phyloP scores from a whole-genome alignment of 2,888 invertebrate genomes.

The Sinodicranocentrus sp. region DNA sequence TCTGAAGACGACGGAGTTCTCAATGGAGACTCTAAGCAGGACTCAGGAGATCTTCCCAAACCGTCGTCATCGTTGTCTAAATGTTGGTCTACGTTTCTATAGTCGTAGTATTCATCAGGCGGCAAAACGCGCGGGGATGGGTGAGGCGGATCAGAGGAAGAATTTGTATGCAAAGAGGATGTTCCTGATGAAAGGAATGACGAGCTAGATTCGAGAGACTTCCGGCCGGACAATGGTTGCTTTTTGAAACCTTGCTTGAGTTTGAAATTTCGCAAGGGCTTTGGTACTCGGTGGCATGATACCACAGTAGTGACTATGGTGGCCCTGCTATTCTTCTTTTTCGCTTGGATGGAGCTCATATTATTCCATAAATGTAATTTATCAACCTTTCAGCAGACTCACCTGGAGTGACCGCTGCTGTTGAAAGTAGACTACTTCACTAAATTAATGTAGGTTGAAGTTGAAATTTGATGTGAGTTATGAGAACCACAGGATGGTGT shows the following conservation, averaged over 20 bases:
- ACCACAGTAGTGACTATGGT: constrained; percentile 57
- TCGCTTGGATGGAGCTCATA: constrained; percentile 56
- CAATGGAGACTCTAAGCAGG: constrained; percentile 38
- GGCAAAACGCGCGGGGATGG: constrained; percentile 40
- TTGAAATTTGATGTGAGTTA: constrained; percentile 1
- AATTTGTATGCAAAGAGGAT: constrained; percentile 49
- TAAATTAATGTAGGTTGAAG: background rate
- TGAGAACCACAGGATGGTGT: background rate
- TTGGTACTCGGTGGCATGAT: constrained; percentile 62
- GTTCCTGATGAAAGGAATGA: constrained; percentile 58
- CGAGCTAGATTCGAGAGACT: constrained; percentile 53
- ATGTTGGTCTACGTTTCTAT: constrained; percentile 16
- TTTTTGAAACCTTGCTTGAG: constrained; percentile 60
- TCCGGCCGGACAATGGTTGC: constrained; percentile 47
- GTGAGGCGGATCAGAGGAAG: constrained; percentile 11
- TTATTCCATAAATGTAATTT: constrained; percentile 3
- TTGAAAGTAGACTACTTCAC: constrained; percentile 2
- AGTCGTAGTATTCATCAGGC: constrained; percentile 68
- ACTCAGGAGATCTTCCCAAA: constrained; percentile 48
- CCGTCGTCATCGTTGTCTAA: constrained; percentile 47
- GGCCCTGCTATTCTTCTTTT: constrained; percentile 49
- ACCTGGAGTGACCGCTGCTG: constrained; percentile 53
- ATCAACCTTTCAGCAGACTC: constrained; percentile 30
- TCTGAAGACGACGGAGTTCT: constrained; percentile 32
- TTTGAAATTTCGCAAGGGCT: constrained; percentile 60